A percentile compares a stretch with the other conserved stretches of the same genome.
phyloP scores from a whole-genome alignment of 2,113 vertebrate genomes.

The Cromileptes altivelis region DNA sequence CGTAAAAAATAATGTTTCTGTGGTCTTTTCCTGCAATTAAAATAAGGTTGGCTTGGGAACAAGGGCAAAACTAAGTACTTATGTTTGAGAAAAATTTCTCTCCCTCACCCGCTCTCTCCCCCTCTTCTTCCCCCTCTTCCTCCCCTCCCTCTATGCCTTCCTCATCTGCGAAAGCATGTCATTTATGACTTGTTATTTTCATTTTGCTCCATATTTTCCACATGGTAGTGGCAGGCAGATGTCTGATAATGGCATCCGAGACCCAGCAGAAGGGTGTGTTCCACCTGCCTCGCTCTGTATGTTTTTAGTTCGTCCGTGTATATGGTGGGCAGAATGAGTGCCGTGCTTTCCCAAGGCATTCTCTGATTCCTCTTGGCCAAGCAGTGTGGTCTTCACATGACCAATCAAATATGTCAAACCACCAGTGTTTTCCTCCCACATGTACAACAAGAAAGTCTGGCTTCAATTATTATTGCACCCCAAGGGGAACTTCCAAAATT shows the following conservation, averaged over 20 bases:
- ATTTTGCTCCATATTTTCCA: conserved; percentile 62
- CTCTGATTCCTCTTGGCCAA: conserved; percentile 63
- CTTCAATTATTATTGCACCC: conserved; percentile 84
- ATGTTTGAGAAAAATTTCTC: conserved; percentile 60
- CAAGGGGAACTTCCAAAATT: conserved; percentile 80
- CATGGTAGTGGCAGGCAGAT: conserved; percentile 60
- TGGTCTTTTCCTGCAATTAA: conserved; percentile 82
- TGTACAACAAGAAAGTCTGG: conserved; percentile 82
- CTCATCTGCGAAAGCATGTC: conserved; percentile 74
- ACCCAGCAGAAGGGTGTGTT: conserved; percentile 48
- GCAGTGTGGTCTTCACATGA: conserved; percentile 84
- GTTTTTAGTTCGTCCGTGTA: conserved; percentile 46
- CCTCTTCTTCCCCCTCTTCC: neutral
- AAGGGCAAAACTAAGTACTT: conserved; percentile 73
- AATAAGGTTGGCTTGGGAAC: conserved; percentile 79
- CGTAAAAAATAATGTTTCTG: conserved; percentile 82
- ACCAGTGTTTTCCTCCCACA: conserved; percentile 74
- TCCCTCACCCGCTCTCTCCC: conserved; percentile 11
- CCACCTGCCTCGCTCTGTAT: conserved; percentile 74
- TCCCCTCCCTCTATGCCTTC: conserved; percentile 20
- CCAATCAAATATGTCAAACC: conserved; percentile 85
- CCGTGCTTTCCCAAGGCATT: conserved; percentile 62
- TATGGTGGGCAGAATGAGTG: conserved; percentile 54
- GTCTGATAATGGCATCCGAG: conserved; percentile 60
- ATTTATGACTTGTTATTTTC: conserved; percentile 80